A percentile compares a stretch with the other conserved stretches of the same genome.
Conservation (phyloP, 2,113 vertebrate genomes). For the Axis porcinus region DNA sequence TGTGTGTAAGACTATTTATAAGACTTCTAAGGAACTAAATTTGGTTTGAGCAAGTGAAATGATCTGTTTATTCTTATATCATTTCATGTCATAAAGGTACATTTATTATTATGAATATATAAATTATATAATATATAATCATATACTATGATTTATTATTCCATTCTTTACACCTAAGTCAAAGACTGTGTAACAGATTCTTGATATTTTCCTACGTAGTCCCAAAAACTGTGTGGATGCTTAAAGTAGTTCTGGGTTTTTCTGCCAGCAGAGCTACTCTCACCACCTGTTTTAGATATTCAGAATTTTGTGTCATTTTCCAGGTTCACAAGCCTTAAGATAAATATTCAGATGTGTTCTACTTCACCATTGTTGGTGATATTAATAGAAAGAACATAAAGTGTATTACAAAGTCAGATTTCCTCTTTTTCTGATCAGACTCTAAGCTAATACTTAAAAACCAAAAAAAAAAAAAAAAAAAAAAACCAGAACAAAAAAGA, state of each 20-base stretch:
- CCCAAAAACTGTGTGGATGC: not conserved
- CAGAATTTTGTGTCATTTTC: not conserved
- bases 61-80: not conserved
- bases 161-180: not conserved
- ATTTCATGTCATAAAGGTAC: not conserved
- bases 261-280: not conserved
- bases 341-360: not conserved
- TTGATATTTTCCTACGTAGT: not conserved
- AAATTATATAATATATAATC: not conserved
- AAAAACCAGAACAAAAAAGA: not conserved
- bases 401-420: not conserved
- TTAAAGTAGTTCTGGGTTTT: not conserved
- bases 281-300: not conserved
- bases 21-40: not conserved
- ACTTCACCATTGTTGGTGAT: not conserved
- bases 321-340: not conserved
- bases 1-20: not conserved
- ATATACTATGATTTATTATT: not conserved
- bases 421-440: not conserved
- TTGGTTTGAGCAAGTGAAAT: not conserved
- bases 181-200: not conserved
- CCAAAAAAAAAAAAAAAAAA: not conserved
- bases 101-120: not conserved
- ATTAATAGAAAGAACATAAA: not conserved
- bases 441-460: not conserved